Evolutionary conservation across 2,888 invertebrate species (phyloP), one percentile per base, ranked within the genome.

Genomic region (Acleris laterana): DNA sequence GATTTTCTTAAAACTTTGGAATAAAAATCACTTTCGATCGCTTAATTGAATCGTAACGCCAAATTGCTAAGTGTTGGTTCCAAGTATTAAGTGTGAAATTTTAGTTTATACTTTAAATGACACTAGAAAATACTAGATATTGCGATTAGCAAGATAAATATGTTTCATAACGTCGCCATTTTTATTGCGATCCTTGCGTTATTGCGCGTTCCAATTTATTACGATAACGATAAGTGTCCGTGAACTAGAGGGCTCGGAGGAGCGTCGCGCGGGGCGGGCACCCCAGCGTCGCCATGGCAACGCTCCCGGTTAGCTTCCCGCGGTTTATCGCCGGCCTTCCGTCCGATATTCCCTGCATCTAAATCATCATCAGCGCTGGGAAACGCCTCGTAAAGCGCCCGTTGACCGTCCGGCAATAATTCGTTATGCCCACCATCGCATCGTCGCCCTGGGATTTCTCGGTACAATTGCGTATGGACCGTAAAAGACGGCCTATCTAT

Each of bases 321-420:
- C 83, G 81, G 80, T 83, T 83, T 83, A 85, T 84, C 82, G 83
- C 75, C 75, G 74, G 78, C 79, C 82, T 87, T 89, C 88, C 88
- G 88, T 76, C 83, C 83, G 81, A 85, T 87, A 83, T 84, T 86
- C 82, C 86, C 83, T 88, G 89, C 90, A 89, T 88, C 89, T 91
- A 91, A 90, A 92, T 92, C 92, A 92, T 90, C 89, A 90, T 93
- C 90, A 90, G 84, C 69, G 81, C 75, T 84, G 87, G 87, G 86
- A 87, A 85, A 79, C 82, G 82, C 77, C 81, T 89, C 89, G 86
- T 90, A 90, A 89, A 90, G 85, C 80, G 86, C 83, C 83, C 84
- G 81, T 83, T 89, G 89, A 87, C 89, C 89, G 87, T 76, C 81
- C 78, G 68, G 72, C 70, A 71, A 78, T 77, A 82, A 85, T 85